Evolutionary conservation across 35 echinoderm and acorn worm species (phyloP).

Genomic region (Stichopus chloronotus): DNA sequence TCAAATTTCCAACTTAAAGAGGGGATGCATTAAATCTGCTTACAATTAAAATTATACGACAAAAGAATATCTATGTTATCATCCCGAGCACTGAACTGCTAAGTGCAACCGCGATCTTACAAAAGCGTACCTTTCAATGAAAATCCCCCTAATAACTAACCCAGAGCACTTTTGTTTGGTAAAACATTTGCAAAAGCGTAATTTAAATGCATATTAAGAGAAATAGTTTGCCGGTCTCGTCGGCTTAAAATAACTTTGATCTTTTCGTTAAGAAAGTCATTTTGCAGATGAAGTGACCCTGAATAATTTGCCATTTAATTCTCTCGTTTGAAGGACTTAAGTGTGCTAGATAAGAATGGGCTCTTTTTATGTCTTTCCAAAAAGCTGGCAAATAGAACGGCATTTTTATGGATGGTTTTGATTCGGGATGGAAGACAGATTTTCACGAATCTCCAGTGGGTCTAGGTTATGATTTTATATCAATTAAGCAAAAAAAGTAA

Average conservation of each 20-base stretch:
- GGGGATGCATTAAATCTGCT: too few species aligned
- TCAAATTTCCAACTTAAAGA: too few species aligned
- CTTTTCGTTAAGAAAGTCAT: background rate
- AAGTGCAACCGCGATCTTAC: background rate
- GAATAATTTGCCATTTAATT: background rate
- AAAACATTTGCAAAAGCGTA: background rate
- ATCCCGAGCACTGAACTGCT: background rate
- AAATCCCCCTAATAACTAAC: background rate
- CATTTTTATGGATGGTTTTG: too few species aligned
- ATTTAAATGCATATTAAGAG: conserved; percentile 1
- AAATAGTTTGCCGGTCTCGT: background rate
- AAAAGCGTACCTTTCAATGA: background rate
- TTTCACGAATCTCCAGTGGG: too few species aligned
- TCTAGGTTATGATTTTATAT: too few species aligned
- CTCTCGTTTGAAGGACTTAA: background rate
- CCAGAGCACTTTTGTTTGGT: background rate
- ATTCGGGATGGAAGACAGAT: too few species aligned
- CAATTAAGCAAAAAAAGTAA: too few species aligned
- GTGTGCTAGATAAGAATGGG: background rate
- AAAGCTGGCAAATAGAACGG: background rate
- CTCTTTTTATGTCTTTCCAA: background rate
- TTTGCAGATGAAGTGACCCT: background rate
- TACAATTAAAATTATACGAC: too few species aligned
- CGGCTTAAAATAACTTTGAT: conserved; percentile 1
- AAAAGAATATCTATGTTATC: too few species aligned